Percentiles rank a stretch among this genome's conserved stretches.
These are phyloP conservation scores for Umimayanthus chanpuru DNA, from an alignment of 92 coral and sea anemone species.

Conservation along the genomic window DNA sequence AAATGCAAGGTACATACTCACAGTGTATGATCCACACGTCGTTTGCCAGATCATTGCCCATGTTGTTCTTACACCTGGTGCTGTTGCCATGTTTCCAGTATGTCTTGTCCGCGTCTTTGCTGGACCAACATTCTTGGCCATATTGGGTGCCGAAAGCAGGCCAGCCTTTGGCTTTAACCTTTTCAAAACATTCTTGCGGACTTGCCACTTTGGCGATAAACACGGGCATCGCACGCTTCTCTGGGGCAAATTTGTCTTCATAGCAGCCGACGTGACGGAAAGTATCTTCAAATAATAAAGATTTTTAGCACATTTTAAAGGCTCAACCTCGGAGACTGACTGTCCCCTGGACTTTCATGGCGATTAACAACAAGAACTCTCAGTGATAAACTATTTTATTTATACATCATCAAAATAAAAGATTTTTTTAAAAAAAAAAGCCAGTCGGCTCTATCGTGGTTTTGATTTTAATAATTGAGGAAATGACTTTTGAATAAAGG, in stretches of 20 bases:
- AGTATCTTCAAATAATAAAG: neutral
- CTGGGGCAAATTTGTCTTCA: neutral
- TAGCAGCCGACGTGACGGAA: conserved; percentile 32
- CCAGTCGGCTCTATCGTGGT: no score
- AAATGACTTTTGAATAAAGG: no score
- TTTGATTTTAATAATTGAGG: no score
- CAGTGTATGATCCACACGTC: conserved; percentile 38
- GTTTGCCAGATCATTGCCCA: conserved; percentile 25
- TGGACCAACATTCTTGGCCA: conserved; percentile 20
- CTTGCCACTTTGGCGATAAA: neutral
- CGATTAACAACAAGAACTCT: no score
- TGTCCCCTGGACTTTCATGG: no score
- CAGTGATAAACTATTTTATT: no score
- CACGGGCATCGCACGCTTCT: conserved; percentile 10
- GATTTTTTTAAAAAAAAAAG: no score
- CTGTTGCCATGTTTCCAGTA: conserved; percentile 20
- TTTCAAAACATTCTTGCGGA: conserved; percentile 23
- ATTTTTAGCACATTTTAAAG: no score
- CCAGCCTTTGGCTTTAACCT: neutral
- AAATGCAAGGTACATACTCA: conserved; percentile 16
- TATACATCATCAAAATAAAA: no score
- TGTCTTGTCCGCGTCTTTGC: conserved; percentile 30
- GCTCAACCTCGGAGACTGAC: neutral
- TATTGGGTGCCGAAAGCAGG: conserved; percentile 25
- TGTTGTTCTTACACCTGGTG: neutral